Evolutionary conservation across 1,140 invertebrate species (phyloP).

Genomic region (Hyles vespertilio): DNA sequence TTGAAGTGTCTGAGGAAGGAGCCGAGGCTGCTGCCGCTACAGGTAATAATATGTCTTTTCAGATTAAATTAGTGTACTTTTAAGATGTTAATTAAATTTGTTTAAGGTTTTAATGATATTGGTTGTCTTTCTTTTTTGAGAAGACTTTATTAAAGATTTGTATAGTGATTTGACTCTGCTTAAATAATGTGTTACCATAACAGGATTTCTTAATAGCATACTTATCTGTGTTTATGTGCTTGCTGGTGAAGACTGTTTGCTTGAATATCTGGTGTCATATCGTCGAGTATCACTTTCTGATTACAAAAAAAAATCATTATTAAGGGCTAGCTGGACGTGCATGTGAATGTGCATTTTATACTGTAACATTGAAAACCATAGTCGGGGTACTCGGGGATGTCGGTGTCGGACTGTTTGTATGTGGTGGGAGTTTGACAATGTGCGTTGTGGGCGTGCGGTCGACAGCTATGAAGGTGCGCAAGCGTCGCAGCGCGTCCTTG

Average conservation of each 20-base stretch:
- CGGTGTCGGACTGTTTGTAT: slow-evolving; percentile 16
- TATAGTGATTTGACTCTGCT: too few species aligned
- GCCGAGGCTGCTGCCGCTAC: slow-evolving; percentile 62
- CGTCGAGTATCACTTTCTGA: not conserved
- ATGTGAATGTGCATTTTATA: not conserved
- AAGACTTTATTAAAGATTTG: too few species aligned
- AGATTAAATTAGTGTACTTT: too few species aligned
- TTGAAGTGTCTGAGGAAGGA: slow-evolving; percentile 63
- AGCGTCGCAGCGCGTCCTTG: slow-evolving; percentile 24
- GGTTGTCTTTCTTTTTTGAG: too few species aligned
- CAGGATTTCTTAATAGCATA: too few species aligned
- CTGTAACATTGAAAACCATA: not conserved
- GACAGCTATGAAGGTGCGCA: slow-evolving; percentile 39
- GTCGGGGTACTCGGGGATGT: slow-evolving; percentile 8
- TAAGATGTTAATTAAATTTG: too few species aligned
- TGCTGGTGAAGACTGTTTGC: too few species aligned
- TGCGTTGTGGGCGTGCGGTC: slow-evolving; percentile 20
- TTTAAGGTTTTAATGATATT: too few species aligned
- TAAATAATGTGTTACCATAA: too few species aligned
- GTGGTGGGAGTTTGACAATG: slow-evolving; percentile 13
- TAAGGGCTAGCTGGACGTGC: not conserved
- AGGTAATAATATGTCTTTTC: slow-evolving; percentile 26
- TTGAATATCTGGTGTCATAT: not conserved
- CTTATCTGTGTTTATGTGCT: too few species aligned
- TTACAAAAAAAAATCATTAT: slow-evolving; percentile 2